phyloP scores from a whole-genome alignment of 2,888 invertebrate species.

The Idaea straminata region DNA sequence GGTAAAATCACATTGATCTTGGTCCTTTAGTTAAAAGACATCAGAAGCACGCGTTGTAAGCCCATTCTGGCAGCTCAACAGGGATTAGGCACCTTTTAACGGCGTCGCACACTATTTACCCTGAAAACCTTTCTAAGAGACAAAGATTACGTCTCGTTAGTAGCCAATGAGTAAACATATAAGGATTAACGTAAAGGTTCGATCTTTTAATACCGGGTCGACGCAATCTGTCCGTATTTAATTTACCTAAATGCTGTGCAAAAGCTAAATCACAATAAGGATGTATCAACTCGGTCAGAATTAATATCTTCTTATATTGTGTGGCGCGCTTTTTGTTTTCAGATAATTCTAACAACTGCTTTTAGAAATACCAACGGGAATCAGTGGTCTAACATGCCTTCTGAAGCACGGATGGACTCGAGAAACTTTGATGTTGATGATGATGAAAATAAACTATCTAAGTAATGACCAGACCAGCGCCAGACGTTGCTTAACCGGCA shows the following conservation, averaged over 20 bases:
- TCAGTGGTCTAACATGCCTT: too few relatives aligned
- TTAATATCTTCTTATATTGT: too few relatives aligned
- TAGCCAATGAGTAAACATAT: constrained; percentile 43
- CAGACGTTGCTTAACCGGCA: too few relatives aligned
- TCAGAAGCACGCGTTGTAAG: constrained; percentile 62
- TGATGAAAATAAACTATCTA: too few relatives aligned
- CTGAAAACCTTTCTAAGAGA: constrained; percentile 42
- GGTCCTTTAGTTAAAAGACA: constrained; percentile 61
- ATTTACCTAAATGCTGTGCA: background rate
- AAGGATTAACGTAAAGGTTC: constrained; percentile 21
- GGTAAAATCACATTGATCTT: constrained; percentile 68
- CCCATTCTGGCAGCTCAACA: constrained; percentile 66
- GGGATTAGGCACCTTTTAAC: constrained; percentile 74
- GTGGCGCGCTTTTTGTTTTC: too few relatives aligned
- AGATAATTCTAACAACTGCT: too few relatives aligned
- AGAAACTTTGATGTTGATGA: too few relatives aligned
- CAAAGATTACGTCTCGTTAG: constrained; percentile 54
- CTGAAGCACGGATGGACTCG: too few relatives aligned
- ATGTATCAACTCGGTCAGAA: background rate
- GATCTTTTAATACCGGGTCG: background rate
- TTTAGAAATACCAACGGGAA: too few relatives aligned
- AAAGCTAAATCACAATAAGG: background rate
- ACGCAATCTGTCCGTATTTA: background rate
- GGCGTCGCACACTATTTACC: constrained; percentile 64
- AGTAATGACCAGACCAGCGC: too few relatives aligned